phyloP scores from a whole-genome alignment of 2,888 invertebrate species.

The Eurytoma adleriae region DNA sequence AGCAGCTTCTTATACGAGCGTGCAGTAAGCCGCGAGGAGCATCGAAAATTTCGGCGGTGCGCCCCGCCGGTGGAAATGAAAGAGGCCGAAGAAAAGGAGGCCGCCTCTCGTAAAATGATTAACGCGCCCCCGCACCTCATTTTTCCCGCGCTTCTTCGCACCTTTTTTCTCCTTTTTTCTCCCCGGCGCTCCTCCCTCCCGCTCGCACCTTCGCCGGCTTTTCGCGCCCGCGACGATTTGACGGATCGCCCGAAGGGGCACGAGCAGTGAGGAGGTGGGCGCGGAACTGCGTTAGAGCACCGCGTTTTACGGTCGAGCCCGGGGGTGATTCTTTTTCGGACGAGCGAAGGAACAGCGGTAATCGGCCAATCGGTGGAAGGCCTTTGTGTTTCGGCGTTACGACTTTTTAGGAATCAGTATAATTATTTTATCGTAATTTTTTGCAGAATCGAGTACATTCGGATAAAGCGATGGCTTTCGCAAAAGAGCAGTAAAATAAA shows the following conservation, averaged over 20 bases:
- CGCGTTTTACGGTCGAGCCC: not conserved
- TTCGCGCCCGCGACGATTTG: constrained; percentile 14
- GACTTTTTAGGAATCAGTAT: no score
- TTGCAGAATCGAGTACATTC: no score
- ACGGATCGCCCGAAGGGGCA: constrained; percentile 18
- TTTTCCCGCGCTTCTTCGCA: constrained; percentile 12
- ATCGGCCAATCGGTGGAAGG: constrained; percentile 2
- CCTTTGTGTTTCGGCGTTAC: not conserved
- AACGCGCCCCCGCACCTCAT: constrained; percentile 2
- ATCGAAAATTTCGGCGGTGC: not conserved
- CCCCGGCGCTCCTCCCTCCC: constrained; percentile 1
- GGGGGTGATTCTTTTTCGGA: not conserved
- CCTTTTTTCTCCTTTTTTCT: not conserved
- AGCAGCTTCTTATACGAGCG: not conserved
- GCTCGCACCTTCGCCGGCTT: constrained; percentile 14
- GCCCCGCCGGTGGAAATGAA: constrained; percentile 2
- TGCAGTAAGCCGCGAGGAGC: not conserved
- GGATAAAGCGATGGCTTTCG: no score
- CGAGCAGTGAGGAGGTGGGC: not conserved
- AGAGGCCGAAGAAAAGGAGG: not conserved
- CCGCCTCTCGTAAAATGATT: constrained; percentile 18
- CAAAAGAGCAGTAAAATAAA: no score
- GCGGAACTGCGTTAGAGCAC: not conserved
- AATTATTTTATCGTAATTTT: no score
- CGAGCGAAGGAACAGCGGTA: not conserved